Percentiles rank a stretch among this genome's conserved stretches.
phyloP scores from a whole-genome alignment of 2,797 vertebrate genomes.

The Dipus sagitta region DNA sequence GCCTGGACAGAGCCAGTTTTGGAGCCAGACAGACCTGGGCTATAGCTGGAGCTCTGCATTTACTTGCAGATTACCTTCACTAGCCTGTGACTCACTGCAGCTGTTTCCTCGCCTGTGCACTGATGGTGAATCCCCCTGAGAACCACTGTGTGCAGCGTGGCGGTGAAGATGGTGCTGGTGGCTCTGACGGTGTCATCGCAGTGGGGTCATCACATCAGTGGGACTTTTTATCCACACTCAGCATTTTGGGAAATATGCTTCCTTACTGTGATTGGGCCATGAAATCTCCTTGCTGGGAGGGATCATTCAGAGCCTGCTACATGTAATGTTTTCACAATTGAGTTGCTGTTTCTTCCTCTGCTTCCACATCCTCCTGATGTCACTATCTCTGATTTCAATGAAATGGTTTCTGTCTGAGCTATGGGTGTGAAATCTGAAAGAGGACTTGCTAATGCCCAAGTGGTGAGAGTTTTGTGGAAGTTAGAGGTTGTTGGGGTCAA shows the following conservation, averaged over 20 bases:
- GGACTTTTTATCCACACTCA: not conserved
- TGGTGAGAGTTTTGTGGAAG: not conserved
- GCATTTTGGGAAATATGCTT: not conserved
- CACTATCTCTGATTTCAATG: not conserved
- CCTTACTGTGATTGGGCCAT: not conserved
- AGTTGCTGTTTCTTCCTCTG: not conserved
- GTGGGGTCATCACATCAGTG: not conserved
- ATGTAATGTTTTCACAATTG: not conserved
- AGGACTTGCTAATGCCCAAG: not conserved
- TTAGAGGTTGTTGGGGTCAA: not conserved
- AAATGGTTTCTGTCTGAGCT: not conserved
- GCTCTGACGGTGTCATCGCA: not conserved
- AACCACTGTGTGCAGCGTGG: not conserved
- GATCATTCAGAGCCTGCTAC: not conserved
- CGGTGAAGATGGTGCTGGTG: not conserved
- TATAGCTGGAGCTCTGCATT: not conserved
- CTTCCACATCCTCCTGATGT: not conserved
- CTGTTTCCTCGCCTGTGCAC: conserved; percentile 13
- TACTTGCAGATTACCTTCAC: not conserved
- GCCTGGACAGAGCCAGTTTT: too few species aligned
- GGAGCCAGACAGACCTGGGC: not conserved
- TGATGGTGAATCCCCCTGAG: not conserved
- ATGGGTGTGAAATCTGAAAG: not conserved
- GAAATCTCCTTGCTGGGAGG: not conserved
- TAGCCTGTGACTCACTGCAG: not conserved